A percentile compares a stretch with the other conserved stretches of the same genome.
These are phyloP conservation scores for Lycaena phlaeas DNA, from an alignment of 2,888 invertebrate species.

Conservation along the genomic window DNA sequence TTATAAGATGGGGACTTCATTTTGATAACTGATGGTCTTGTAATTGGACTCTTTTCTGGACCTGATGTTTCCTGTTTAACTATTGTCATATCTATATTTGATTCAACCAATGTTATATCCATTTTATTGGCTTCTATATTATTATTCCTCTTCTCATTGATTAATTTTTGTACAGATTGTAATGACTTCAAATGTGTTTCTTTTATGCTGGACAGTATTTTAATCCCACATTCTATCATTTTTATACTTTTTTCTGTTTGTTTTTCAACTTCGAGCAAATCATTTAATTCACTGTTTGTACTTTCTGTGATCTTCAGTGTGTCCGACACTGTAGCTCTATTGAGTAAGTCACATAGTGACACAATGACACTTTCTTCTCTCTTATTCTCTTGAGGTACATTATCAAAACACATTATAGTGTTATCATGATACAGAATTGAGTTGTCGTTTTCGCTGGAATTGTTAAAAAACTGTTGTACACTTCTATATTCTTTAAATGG, in stretches of 20 bases:
- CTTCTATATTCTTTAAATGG: slow-evolving; percentile 52
- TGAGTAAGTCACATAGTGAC: slow-evolving; percentile 48
- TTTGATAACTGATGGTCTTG: slow-evolving; percentile 39
- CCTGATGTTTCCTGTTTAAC: slow-evolving; percentile 19
- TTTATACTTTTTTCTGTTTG: slow-evolving; percentile 36
- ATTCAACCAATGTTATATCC: slow-evolving; percentile 26
- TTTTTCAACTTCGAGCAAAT: slow-evolving; percentile 38
- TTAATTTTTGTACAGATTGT: slow-evolving; percentile 35
- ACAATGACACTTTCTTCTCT: slow-evolving; percentile 52
- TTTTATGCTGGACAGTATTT: slow-evolving; percentile 34
- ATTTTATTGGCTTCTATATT: slow-evolving; percentile 21
- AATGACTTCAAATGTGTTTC: slow-evolving; percentile 39
- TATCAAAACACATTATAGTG: slow-evolving; percentile 52
- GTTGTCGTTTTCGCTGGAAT: slow-evolving; percentile 37
- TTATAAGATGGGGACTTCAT: slow-evolving; percentile 49
- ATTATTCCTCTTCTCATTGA: slow-evolving; percentile 30
- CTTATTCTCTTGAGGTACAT: slow-evolving; percentile 26
- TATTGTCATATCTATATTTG: too few species aligned
- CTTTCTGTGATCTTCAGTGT: slow-evolving; percentile 17
- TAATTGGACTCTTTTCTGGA: slow-evolving; percentile 23
- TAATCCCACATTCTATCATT: slow-evolving; percentile 39
- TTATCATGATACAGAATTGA: slow-evolving; percentile 35
- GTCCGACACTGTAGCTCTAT: slow-evolving; percentile 40
- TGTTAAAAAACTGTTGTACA: slow-evolving; percentile 43
- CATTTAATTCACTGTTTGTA: slow-evolving; percentile 31